These are phyloP conservation scores for Osmoderma eremita DNA, from an alignment of 2,888 invertebrate genomes.

Conservation along the genomic window DNA sequence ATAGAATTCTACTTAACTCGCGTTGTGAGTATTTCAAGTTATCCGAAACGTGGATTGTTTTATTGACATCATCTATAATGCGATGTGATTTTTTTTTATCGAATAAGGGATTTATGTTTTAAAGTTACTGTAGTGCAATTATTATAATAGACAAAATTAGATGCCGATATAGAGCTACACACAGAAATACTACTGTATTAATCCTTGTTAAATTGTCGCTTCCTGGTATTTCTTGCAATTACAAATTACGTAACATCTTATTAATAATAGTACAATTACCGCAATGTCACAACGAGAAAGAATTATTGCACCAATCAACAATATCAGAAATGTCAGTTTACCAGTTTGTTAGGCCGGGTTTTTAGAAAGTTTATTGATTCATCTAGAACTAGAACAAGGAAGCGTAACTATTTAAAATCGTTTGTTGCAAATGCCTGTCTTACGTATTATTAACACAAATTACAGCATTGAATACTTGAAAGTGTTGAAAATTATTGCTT, in stretches of 20 bases:
- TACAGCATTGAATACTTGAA: conserved; percentile 6
- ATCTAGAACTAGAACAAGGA: conserved; percentile 26
- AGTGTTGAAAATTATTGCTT: not conserved
- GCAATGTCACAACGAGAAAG: conserved; percentile 1
- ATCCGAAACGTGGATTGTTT: too few species aligned
- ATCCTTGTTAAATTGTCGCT: conserved; percentile 1
- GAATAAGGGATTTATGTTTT: too few species aligned
- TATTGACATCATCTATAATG: too few species aligned
- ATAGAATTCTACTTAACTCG: too few species aligned
- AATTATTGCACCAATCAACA: conserved; percentile 1
- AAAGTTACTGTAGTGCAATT: too few species aligned
- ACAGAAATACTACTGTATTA: conserved; percentile 1
- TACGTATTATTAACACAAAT: not conserved
- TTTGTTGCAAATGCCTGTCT: not conserved
- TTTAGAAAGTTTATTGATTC: conserved; percentile 33
- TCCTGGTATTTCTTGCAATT: conserved; percentile 5
- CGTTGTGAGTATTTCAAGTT: too few species aligned
- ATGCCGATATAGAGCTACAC: not conserved
- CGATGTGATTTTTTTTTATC: too few species aligned
- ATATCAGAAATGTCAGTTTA: conserved; percentile 10
- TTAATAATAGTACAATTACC: not conserved
- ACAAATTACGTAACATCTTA: not conserved
- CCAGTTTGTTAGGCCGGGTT: not conserved
- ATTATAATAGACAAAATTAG: too few species aligned
- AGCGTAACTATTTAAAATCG: conserved; percentile 27